These are phyloP conservation scores for Dipodomys spectabilis DNA, from an alignment of 2,113 vertebrate genomes.

Conservation along the genomic window DNA sequence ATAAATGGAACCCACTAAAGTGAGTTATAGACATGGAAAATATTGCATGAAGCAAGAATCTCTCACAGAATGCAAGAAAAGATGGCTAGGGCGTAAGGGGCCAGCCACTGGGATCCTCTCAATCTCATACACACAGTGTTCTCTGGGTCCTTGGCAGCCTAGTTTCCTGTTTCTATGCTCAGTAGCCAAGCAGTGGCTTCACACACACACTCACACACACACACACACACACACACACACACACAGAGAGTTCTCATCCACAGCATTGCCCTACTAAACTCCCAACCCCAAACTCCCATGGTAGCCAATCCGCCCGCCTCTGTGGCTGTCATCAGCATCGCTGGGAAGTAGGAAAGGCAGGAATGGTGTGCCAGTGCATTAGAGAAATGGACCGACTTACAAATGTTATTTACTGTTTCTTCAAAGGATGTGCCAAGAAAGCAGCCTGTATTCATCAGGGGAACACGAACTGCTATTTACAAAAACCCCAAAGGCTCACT, in stretches of 20 bases:
- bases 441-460: conserved; percentile 31
- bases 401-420: conserved; percentile 57
- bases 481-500: neutral
- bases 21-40: neutral
- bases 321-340: neutral
- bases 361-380: neutral
- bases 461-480: conserved; percentile 23
- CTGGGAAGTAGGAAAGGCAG: neutral
- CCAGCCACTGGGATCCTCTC: neutral
- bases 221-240: too few species aligned
- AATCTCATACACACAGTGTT: rapidly evolving
- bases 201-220: too few species aligned
- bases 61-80: neutral
- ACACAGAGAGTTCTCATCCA: neutral
- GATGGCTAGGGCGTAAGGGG: neutral
- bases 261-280: neutral
- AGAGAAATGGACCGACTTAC: conserved; percentile 51
- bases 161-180: neutral
- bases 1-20: neutral
- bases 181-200: neutral
- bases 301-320: neutral
- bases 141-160: too few species aligned
- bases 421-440: conserved; percentile 54
- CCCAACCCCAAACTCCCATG: neutral
- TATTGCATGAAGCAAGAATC: neutral